Percentiles rank a stretch among this genome's conserved stretches.
These are phyloP conservation scores for Oscheius sp. DNA, from an alignment of 2,888 invertebrate species.

Conservation along the genomic window DNA sequence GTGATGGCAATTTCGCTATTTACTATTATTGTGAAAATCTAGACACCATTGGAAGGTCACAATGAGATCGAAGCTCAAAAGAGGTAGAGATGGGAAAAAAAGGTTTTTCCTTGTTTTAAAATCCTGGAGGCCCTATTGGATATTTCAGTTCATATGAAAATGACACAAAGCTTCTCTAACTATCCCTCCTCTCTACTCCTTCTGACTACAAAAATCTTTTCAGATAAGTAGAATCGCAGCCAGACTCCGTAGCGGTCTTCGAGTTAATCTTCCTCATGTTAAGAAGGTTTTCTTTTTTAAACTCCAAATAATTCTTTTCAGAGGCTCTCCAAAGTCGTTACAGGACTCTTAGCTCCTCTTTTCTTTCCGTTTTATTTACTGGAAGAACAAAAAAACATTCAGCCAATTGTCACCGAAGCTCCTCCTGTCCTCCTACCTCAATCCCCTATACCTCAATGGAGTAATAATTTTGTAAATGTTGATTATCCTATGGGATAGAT, in stretches of 20 bases:
- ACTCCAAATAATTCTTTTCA: not conserved
- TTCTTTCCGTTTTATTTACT: conserved; percentile 4
- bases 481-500: no score
- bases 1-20: no score
- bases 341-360: conserved; percentile 6
- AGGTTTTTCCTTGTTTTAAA: not conserved
- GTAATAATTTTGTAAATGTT: no score
- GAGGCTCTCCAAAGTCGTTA: conserved; percentile 12
- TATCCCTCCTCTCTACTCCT: not conserved
- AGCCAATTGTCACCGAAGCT: not conserved
- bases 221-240: conserved; percentile 26
- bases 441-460: no score
- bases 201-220: not conserved
- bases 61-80: no score
- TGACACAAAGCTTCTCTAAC: no score
- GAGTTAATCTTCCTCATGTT: conserved; percentile 12
- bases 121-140: no score
- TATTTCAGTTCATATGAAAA: no score
- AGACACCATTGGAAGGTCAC: not conserved
- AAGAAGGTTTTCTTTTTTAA: conserved; percentile 3
- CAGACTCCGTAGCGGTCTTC: conserved; percentile 4
- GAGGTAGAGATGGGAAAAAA: not conserved
- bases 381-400: not conserved
- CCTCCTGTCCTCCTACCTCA: not conserved
- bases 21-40: not conserved